Base-by-base conservation (phyloP, 2,797 vertebrate genomes). In the Tangara arthus region DNA sequence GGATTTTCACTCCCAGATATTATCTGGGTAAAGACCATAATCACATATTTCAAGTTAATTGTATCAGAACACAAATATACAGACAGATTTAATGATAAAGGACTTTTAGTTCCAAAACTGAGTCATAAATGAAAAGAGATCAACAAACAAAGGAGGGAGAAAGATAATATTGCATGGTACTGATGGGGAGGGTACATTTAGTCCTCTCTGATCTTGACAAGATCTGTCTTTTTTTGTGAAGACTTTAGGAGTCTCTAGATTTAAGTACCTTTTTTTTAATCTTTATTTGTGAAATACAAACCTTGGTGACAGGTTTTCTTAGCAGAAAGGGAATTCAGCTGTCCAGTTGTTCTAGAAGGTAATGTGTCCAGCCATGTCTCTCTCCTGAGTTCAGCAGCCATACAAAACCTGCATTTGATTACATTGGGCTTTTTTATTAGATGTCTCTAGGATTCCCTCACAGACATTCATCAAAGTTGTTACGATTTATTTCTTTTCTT, bases 101-200 rank as follows among this genome's bases (percentile, higher is more conserved):
- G 44, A 75, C 41, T 93, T 82, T 30, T 35, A 60, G 34, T 94
- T 96, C 81, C 85, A 80, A 93, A 84, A 82, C 75, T 93, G 95
- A 78, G 42, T 88, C 81, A 88, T 71, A 73, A 75, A 59, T 64
- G 8, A 88, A 91, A 90, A 86, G 49, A 77, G 79, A 50, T 50
- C n/a, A 83, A 72, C 65, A 86, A 75, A 76, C 34, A 65, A 37
- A 50, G 30, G 47, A 73, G 52, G 16, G 9, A 81, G 35, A 87
- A 66, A 30, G 46, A 68, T 32, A 71, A 4, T 52, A 55, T 82
- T 93, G 17, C n/a, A 24, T 35, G 11, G 23, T 46, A 46, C 39
- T 57, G 13, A 60, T 82, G 35, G 26, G 22, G 32, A 89, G 34
- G 19, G 37, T 50, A 81, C n/a, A 28, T 82, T 91, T 89, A 34